Base-by-base conservation (phyloP, 2,888 invertebrate species). In the Aphelenchoides bicaudatus region DNA sequence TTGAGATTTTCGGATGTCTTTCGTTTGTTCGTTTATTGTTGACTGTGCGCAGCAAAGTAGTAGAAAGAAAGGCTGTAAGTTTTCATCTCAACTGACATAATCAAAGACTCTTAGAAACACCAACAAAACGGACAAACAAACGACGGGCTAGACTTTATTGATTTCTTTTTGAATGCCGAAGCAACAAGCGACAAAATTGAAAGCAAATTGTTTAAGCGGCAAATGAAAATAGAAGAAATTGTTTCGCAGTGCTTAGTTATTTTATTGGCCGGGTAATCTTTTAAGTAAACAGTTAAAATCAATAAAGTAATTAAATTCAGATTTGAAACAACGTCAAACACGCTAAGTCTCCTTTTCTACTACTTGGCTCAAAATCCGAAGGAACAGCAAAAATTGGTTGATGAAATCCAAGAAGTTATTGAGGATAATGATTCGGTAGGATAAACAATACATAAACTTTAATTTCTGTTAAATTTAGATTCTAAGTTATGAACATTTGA, bases 251-350 rank as follows among this genome's bases (percentile, higher is more conserved):
- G 43, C 23, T 21, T 43, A 21, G 8, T 43, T 6, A 21, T 43
- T 25, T 21, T 43, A 10, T 43, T 43, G 10, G 43, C 43, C 23
- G 43, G 43, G 43, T 43, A 43, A 43, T 43, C 10, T 25, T 43
- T 25, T n/a, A 21, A 25, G 10, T 43, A 6, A 34, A n/a, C n/a
- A n/a, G n/a, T n/a, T n/a, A n/a, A n/a, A n/a, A n/a, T n/a, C n/a
- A 19, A 8, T 43, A 19, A 6, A 43, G 10, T 25, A 43, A 21
- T 43, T 43, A 21, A 19, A 43, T 43, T 43, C 43, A 43, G 43
- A 6, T 43, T 43, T 25, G 43, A 43, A 6, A 43, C 43, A n/a
- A 43, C 10, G 21, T 10, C 43, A 6, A 43, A 43, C 23, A 8
- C 8, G 10, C 43, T 43, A 6, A n/a, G 10, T 8, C 25, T 43